phyloP scores from a whole-genome alignment of 1,140 invertebrate species.

The Meloidogyne chitwoodi region DNA sequence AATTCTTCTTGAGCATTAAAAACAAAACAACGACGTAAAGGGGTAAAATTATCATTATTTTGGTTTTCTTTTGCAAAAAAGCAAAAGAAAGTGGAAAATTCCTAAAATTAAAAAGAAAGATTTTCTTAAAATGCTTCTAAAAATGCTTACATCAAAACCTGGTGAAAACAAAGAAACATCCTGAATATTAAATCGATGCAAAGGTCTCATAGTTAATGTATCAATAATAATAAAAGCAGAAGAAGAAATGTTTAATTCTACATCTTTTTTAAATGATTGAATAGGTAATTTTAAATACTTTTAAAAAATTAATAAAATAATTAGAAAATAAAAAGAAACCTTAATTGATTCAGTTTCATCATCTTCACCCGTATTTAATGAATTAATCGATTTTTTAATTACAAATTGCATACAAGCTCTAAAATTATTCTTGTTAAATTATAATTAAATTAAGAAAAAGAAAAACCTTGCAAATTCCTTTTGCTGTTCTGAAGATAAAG shows the following conservation, averaged over 20 bases:
- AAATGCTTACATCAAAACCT: neutral
- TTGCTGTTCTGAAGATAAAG: neutral
- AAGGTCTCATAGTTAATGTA: neutral
- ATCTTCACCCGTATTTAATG: neutral
- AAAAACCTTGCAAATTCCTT: slow-evolving; percentile 2
- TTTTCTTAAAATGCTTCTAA: too few species aligned
- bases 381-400: too few species aligned
- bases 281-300: slow-evolving; percentile 1
- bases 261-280: neutral
- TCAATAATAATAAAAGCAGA: slow-evolving; percentile 12
- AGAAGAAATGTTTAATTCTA: slow-evolving; percentile 8
- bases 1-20: slow-evolving; percentile 18
- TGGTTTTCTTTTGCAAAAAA: slow-evolving; percentile 16
- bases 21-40: slow-evolving; percentile 19
- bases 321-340: neutral
- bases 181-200: slow-evolving; percentile 6
- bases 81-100: slow-evolving; percentile 16
- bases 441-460: neutral
- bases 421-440: neutral
- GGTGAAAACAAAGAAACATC: slow-evolving; percentile 18
- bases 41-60: neutral
- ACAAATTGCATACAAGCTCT: neutral
- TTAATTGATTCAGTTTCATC: neutral
- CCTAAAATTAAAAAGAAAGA: neutral
- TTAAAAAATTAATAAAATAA: neutral